These are phyloP conservation scores for Cordilura impudica DNA, from an alignment of 2,888 invertebrate species.

Conservation along the genomic window DNA sequence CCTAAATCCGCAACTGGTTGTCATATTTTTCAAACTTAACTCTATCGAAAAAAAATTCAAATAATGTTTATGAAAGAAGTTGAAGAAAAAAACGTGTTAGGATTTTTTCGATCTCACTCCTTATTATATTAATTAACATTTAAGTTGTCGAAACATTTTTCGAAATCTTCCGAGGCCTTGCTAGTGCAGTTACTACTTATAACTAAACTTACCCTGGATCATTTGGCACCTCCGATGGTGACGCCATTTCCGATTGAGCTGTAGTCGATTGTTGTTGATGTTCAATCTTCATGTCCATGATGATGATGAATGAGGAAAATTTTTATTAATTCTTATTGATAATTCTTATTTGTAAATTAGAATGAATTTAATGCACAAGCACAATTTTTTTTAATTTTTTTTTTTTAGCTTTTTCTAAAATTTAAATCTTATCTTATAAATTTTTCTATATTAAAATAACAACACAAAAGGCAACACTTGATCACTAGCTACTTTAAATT, in stretches of 20 bases:
- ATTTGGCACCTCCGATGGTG: constrained; percentile 94
- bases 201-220: constrained; percentile 91
- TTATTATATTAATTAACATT: too few species aligned
- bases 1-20: too few species aligned
- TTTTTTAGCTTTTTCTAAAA: neutral
- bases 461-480: constrained; percentile 55
- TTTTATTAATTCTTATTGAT: neutral
- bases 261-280: constrained; percentile 66
- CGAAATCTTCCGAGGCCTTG: too few species aligned
- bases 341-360: neutral
- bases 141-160: too few species aligned
- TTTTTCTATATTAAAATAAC: neutral
- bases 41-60: too few species aligned
- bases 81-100: too few species aligned
- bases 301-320: constrained; percentile 11
- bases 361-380: neutral
- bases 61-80: too few species aligned
- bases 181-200: neutral
- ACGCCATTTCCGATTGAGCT: constrained; percentile 84
- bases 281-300: constrained; percentile 76
- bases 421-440: neutral
- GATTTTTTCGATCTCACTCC: too few species aligned
- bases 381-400: neutral
- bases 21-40: too few species aligned
- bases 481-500: constrained; percentile 32